Evolutionary conservation across 2,888 invertebrate species (phyloP), one percentile per base, ranked within the genome.

Genomic region (Sphaerophoria taeniata): DNA sequence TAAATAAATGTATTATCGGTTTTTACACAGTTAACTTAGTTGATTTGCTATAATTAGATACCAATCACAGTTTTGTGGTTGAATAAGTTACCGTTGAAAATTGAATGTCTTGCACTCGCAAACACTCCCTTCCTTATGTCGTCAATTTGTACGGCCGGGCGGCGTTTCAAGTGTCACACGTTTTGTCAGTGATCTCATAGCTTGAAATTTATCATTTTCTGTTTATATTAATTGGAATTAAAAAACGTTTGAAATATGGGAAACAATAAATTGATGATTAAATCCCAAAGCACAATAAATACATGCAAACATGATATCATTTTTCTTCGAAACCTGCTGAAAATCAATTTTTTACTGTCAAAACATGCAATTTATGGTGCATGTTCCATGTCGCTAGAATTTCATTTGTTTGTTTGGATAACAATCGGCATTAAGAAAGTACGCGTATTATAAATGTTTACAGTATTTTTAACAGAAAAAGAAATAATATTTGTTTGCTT

Each of bases 41-140:
- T 49, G 47, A 63, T 63, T 63, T 47, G 63, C 63, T 63, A 63
- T 47, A 63, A 47, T 63, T 63, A 49, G 63, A 34, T 47, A 63
- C n/a, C n/a, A n/a, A n/a, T 63, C 16, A 47, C 4, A 58, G 33
- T 47, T 63, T 33, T 14, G 9, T 45, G 5, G 4, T 31, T 24
- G 24, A 24, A 24, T 24, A 1, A 24, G 24, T 24, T 7, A 39
- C 39, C 39, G 24, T 24, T 39, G 9, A 39, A 9, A 39, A 6
- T 2, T 39, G 39, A 39, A 39, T 39, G 6, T 39, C 12, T 7
- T 47, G 34, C 45, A 49, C 24, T 24, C 24, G 24, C 24, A 24
- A 24, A 34, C 63, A 49, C 63, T 47, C 63, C 47, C 63, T 47
- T 63, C 49, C 33, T 49, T 58, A 11, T 36, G 36, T 24, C 24